Evolutionary conservation across 2,888 invertebrate genomes (phyloP), one percentile per base, ranked within the genome.

Genomic region (Thumatha senex): DNA sequence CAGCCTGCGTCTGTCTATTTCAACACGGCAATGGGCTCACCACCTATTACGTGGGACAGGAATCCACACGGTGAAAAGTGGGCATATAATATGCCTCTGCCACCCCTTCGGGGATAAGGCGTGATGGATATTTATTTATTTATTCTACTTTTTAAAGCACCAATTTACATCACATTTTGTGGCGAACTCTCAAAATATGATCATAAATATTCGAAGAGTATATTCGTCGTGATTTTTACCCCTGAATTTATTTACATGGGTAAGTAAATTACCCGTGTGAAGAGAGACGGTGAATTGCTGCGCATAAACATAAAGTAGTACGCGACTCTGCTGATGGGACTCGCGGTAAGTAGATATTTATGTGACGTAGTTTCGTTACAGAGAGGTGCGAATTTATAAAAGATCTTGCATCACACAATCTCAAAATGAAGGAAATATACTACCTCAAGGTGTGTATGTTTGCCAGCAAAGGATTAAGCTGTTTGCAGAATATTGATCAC

Each of bases 171-270:
- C 0, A n/a, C 42, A 39, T 9, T 1, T 4, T n/a, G n/a, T n/a
- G 47, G 45, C 53, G 13, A 7, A 1, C 15, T 57, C 51, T 31
- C 13, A 43, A 41, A 39, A 44, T 52, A 60, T 54, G 48, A 51
- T 56, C 49, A 65, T 64, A 58, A 63, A 75, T 67, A 70, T 71
- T 67, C 60, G 43, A 48, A 44, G 59, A 60, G 62, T 67, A 65
- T 70, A 66, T 63, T 47, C 68, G 59, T 68, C 63, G 64, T 70
- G 74, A 77, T 78, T 79, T 78, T 75, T 76, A 73, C 71, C 74
- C 66, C 72, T 59, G 73, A 65, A 65, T 78, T 69, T 78, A 79
- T 80, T 78, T 75, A 74, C 78, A 73, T 76, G 70, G 64, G 74
- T 73, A 76, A 79, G 70, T 73, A 77, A 78, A 78, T 80, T 77